Conservation (phyloP, 2,113 vertebrate species). For the Eulacestoma nigropectus region DNA sequence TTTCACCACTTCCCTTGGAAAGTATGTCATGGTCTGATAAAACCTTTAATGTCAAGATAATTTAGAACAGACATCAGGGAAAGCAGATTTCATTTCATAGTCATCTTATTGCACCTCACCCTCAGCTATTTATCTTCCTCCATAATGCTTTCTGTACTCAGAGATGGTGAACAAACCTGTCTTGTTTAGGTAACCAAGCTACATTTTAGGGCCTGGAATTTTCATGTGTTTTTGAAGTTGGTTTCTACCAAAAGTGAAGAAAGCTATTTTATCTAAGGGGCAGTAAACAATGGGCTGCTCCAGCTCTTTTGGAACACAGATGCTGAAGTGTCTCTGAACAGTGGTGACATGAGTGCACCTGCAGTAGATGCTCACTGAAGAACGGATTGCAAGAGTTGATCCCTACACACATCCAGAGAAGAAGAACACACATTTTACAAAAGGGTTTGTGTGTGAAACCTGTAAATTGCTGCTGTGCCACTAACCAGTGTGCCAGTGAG, state of each 20-base stretch:
- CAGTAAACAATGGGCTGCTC: neutral
- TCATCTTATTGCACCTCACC: neutral
- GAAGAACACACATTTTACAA: neutral
- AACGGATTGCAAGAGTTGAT: neutral
- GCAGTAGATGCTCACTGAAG: neutral
- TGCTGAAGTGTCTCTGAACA: neutral
- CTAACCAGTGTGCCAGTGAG: neutral
- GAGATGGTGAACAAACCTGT: neutral
- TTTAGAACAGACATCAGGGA: neutral
- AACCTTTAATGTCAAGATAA: conserved; percentile 1
- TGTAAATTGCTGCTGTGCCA: neutral
- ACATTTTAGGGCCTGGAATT: neutral
- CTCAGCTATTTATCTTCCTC: neutral
- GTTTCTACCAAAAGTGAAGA: neutral
- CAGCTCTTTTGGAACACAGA: neutral
- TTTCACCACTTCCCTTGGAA: neutral
- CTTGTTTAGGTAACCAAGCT: neutral
- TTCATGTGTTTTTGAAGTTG: neutral
- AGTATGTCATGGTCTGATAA: neutral
- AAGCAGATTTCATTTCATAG: neutral
- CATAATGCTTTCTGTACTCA: neutral
- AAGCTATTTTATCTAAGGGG: neutral
- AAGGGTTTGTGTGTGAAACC: neutral
- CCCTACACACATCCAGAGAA: neutral
- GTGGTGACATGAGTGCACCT: neutral